Evolutionary conservation across 1,140 invertebrate species (phyloP).

Genomic region (Bombus waltoni): DNA sequence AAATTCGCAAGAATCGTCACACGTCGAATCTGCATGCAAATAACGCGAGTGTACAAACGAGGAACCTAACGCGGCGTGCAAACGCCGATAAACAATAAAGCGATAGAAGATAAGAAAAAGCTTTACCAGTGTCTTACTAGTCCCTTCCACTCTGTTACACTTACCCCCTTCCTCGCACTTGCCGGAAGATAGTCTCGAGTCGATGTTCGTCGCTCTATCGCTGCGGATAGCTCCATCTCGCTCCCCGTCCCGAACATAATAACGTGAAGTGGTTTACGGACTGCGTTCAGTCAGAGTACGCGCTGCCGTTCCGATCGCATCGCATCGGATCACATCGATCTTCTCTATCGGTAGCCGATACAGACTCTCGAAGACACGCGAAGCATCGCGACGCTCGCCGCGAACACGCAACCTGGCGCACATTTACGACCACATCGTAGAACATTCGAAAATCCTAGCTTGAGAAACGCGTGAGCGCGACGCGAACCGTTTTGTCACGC

Average conservation of each 20-base stretch:
- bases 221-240: slow-evolving; percentile 7
- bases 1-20: not conserved
- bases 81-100: slow-evolving; percentile 38
- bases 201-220: not conserved
- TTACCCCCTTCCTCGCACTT: not conserved
- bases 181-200: slow-evolving; percentile 10
- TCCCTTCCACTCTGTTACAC: slow-evolving; percentile 15
- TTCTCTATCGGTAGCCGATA: slow-evolving; percentile 32
- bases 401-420: not conserved
- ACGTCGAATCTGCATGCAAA: not conserved
- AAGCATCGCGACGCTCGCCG: not conserved
- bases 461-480: not conserved
- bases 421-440: no score
- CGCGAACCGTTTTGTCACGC: not conserved
- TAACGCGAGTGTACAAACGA: not conserved
- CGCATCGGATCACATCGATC: slow-evolving; percentile 70
- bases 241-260: slow-evolving; percentile 75
- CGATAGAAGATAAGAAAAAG: slow-evolving; percentile 51
- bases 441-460: not conserved
- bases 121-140: slow-evolving; percentile 21
- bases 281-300: slow-evolving; percentile 73
- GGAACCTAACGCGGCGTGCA: not conserved
- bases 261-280: slow-evolving; percentile 75
- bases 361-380: not conserved
- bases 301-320: slow-evolving; percentile 72